Conservation (phyloP, 2,888 invertebrate species). For the Tridacna crocea region DNA sequence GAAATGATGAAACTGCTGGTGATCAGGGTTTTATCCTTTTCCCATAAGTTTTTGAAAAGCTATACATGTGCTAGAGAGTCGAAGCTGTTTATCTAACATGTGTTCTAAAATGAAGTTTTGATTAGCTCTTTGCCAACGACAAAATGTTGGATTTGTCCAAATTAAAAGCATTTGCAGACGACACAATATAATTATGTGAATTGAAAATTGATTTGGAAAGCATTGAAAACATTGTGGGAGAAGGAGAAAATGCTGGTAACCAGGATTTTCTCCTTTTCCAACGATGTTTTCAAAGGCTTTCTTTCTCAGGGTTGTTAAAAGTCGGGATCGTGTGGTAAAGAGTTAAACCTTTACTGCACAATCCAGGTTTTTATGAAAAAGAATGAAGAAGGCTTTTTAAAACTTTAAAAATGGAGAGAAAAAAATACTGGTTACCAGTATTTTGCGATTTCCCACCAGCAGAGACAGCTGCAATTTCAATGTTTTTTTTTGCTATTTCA, state of each 20-base stretch:
- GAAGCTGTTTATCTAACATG: no score
- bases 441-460: no score
- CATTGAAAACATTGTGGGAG: background rate
- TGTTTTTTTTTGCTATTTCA: conserved; percentile 24
- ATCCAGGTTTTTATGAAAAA: no score
- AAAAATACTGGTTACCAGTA: no score
- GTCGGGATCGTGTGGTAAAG: background rate
- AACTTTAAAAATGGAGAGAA: background rate
- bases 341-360: no score
- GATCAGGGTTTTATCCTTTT: background rate
- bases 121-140: no score
- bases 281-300: background rate
- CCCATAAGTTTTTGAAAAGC: background rate
- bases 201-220: background rate
- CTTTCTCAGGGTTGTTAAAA: background rate
- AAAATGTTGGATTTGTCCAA: no score
- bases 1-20: conserved; percentile 1
- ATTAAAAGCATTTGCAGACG: no score
- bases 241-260: conserved; percentile 6
- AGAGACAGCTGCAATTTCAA: background rate
- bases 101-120: no score
- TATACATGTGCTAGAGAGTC: no score
- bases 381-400: no score
- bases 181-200: no score
- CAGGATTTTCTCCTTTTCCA: conserved; percentile 5